A percentile compares a stretch with the other conserved stretches of the same genome.
phyloP scores from a whole-genome alignment of 2,113 vertebrate genomes.

The Camelus bactrianus region DNA sequence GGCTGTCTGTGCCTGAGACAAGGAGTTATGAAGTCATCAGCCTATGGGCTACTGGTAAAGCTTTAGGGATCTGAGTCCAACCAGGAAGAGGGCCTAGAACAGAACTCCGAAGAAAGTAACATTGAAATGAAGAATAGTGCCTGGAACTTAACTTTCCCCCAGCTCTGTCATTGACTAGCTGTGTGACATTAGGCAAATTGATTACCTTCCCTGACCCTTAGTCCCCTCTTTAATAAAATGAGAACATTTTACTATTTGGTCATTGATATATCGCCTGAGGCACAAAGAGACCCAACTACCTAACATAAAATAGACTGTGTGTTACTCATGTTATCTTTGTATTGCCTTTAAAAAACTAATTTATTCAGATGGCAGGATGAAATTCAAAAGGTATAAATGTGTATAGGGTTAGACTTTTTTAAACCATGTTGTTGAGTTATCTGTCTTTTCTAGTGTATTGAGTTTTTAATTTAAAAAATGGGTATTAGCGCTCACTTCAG shows the following conservation, averaged over 20 bases:
- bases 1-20: not conserved
- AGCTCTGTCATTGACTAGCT: not conserved
- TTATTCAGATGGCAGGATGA: not conserved
- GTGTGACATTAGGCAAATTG: not conserved
- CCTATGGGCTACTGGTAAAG: not conserved
- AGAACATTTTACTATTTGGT: not conserved
- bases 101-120: not conserved
- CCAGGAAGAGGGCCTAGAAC: not conserved
- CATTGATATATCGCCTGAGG: not conserved
- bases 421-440: not conserved
- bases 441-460: not conserved
- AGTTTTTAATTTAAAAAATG: conserved; percentile 16
- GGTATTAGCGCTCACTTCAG: not conserved
- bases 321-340: conserved; percentile 43
- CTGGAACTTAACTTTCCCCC: not conserved
- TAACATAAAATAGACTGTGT: not conserved
- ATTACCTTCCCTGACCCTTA: not conserved
- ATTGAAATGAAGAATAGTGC: not conserved
- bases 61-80: not conserved
- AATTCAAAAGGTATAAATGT: not conserved
- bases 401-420: not conserved
- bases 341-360: not conserved
- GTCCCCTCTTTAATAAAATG: not conserved
- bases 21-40: not conserved
- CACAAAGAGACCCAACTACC: not conserved